phyloP scores from a whole-genome alignment of 2,888 invertebrate genomes.

The Eugnorisma glareosa region DNA sequence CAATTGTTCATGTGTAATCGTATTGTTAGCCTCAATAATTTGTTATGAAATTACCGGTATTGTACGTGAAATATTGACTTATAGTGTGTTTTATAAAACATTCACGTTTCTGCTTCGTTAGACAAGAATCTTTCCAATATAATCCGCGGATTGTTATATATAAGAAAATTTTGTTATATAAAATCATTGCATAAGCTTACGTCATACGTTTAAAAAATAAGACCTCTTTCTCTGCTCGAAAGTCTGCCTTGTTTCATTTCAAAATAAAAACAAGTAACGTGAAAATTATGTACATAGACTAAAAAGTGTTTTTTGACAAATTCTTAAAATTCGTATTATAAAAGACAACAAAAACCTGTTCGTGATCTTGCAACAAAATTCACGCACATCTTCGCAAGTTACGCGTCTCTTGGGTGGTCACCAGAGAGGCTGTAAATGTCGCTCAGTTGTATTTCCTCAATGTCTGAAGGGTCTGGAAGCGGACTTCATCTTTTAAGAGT shows the following conservation, averaged over 20 bases:
- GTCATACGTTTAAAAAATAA: not conserved
- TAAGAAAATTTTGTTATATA: not conserved
- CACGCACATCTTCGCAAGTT: slow-evolving; percentile 38
- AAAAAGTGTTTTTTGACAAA: not conserved
- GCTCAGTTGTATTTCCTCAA: not conserved
- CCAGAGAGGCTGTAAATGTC: not conserved
- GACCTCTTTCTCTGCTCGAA: not conserved
- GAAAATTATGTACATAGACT: not conserved
- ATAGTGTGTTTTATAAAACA: slow-evolving; percentile 27
- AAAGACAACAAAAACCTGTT: slow-evolving; percentile 30
- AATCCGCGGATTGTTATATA: not conserved
- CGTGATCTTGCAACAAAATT: slow-evolving; percentile 16
- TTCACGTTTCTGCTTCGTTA: slow-evolving; percentile 18
- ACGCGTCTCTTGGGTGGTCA: not conserved
- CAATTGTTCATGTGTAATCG: slow-evolving; percentile 34
- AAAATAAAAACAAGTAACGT: not conserved
- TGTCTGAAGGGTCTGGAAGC: not conserved
- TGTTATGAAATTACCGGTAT: slow-evolving; percentile 56
- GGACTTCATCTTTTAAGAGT: not conserved
- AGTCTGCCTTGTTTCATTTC: not conserved
- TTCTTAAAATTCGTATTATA: not conserved
- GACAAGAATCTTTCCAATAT: slow-evolving; percentile 11
- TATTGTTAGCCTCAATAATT: slow-evolving; percentile 31
- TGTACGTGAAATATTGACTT: slow-evolving; percentile 31
- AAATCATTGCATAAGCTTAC: not conserved